These are phyloP conservation scores for Silvanus unidentatus DNA, from an alignment of 2,888 invertebrate genomes.

Conservation along the genomic window DNA sequence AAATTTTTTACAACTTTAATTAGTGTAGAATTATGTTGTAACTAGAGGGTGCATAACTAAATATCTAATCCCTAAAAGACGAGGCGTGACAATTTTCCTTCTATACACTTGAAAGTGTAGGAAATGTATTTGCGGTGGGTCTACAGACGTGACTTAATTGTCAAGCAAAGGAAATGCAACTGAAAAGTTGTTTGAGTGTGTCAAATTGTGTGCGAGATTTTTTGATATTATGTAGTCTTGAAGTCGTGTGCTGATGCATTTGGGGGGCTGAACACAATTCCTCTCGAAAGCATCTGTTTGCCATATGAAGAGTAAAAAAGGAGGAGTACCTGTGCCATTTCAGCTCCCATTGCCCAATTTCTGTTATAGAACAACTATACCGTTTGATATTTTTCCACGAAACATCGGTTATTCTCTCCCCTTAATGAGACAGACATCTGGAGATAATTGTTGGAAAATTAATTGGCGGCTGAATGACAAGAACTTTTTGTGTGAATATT, in stretches of 20 bases:
- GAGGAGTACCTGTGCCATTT: slow-evolving; percentile 19
- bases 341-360: neutral
- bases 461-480: slow-evolving; percentile 31
- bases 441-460: slow-evolving; percentile 36
- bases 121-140: slow-evolving; percentile 20
- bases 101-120: too few species aligned
- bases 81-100: too few species aligned
- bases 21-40: too few species aligned
- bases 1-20: too few species aligned
- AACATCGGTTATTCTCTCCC: neutral
- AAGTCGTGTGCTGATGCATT: slow-evolving; percentile 13
- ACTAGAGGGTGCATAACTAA: too few species aligned
- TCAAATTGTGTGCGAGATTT: slow-evolving; percentile 4
- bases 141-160: slow-evolving; percentile 20
- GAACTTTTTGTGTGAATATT: slow-evolving; percentile 30
- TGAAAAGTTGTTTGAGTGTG: slow-evolving; percentile 8
- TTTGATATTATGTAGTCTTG: slow-evolving; percentile 8
- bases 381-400: slow-evolving; percentile 14
- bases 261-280: slow-evolving; percentile 3
- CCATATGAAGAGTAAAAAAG: slow-evolving; percentile 15
- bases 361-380: neutral
- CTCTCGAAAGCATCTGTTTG: slow-evolving; percentile 14
- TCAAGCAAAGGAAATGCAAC: slow-evolving; percentile 16
- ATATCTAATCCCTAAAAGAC: too few species aligned
- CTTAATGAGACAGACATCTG: slow-evolving; percentile 25